Evolutionary conservation across 92 coral and sea anemone species (phyloP).

Genomic region (Pocillopora grandis): DNA sequence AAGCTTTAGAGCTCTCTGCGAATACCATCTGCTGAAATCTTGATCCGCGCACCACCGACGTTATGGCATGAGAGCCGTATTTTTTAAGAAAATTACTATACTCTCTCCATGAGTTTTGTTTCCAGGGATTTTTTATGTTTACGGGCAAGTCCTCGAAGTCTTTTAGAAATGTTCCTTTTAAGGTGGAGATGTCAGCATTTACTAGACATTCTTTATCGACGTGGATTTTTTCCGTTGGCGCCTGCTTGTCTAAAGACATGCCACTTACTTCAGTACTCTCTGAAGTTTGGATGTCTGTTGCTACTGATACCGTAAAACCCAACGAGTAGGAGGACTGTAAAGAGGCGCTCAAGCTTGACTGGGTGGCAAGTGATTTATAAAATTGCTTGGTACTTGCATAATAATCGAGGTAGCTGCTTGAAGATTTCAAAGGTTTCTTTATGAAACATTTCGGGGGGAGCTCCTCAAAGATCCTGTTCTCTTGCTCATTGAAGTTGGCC

Average conservation of each 20-base stretch:
- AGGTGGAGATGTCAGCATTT: background rate
- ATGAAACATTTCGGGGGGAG: background rate
- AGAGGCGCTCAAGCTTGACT: slow-evolving; percentile 10
- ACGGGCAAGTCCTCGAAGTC: slow-evolving; percentile 19
- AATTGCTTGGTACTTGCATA: slow-evolving; percentile 14
- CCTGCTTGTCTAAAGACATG: background rate
- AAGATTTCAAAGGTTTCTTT: background rate
- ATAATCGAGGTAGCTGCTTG: slow-evolving; percentile 5
- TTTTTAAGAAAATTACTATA: slow-evolving; percentile 19
- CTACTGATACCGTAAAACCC: slow-evolving; percentile 8
- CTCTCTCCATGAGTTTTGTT: slow-evolving; percentile 16
- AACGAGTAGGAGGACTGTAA: slow-evolving; percentile 8
- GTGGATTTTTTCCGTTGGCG: background rate
- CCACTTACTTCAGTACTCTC: background rate
- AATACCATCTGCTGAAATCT: slow-evolving; percentile 32
- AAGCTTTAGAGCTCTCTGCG: slow-evolving; percentile 1
- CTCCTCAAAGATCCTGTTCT: background rate
- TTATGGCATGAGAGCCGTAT: slow-evolving; percentile 40
- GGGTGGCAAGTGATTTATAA: slow-evolving; percentile 21
- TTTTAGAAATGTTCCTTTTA: background rate
- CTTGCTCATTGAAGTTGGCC: background rate
- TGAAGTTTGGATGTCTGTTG: slow-evolving; percentile 12
- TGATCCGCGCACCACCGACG: slow-evolving; percentile 12
- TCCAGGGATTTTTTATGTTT: slow-evolving; percentile 1
- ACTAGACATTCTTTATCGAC: slow-evolving; percentile 19